phyloP scores from a whole-genome alignment of 2,797 vertebrate species.

The Poecilia gillii region DNA sequence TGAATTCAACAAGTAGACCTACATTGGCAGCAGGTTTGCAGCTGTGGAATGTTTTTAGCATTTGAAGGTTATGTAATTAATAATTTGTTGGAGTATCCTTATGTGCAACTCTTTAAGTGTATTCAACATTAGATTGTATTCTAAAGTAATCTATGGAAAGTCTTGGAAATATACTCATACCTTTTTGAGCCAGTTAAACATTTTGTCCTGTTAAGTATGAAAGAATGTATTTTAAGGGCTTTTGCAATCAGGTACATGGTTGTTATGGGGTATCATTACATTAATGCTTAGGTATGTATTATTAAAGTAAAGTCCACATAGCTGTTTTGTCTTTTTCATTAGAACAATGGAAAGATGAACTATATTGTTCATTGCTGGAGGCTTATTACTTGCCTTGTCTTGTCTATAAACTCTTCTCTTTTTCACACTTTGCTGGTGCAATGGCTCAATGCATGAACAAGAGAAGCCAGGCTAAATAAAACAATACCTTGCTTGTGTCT shows the following conservation, averaged over 20 bases:
- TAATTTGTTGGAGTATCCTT: background rate
- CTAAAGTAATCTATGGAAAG: background rate
- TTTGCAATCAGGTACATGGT: background rate
- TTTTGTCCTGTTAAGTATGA: background rate
- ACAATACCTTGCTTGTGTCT: slow-evolving; percentile 50
- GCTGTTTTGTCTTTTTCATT: slow-evolving; percentile 1
- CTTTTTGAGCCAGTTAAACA: background rate
- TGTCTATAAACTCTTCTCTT: slow-evolving; percentile 20
- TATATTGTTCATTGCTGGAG: background rate
- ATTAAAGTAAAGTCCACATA: background rate
- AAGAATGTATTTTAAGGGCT: background rate
- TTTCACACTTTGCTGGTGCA: slow-evolving; percentile 14
- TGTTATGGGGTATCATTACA: background rate
- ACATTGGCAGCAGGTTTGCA: background rate
- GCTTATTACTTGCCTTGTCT: slow-evolving; percentile 3
- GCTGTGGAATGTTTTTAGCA: background rate
- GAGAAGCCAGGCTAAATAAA: slow-evolving; percentile 22
- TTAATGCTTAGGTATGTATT: background rate
- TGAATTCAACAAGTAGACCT: background rate
- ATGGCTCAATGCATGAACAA: background rate
- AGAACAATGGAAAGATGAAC: background rate
- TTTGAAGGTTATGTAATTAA: background rate
- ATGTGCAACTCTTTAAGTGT: background rate
- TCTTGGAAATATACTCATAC: background rate
- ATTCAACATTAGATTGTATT: background rate